Base-by-base conservation (phyloP, 1,140 invertebrate species). In the Pararge aegeria region DNA sequence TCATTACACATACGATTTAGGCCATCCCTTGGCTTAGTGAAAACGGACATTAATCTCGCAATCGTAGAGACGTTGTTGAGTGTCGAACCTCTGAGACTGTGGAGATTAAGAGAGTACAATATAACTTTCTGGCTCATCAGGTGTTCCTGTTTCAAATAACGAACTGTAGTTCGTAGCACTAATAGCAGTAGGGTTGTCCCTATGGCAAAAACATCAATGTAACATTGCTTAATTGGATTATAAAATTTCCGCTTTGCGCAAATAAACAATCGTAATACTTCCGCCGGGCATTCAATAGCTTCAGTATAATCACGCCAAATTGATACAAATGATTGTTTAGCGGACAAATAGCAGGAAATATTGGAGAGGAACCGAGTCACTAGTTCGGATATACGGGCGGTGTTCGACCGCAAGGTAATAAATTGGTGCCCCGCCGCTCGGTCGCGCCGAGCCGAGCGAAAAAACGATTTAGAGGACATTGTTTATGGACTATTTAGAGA, bases 261-360 rank as follows among this genome's bases (percentile, higher is more conserved):
- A 42, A 64, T 55, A 50, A 61, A 64, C 53, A 61, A 60, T 59
- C 34, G 55, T 62, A 66, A 66, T 67, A 30, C 56, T 55, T 56
- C 56, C 56, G 53, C 52, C 30, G 66, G 57, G 64, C 42, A 66
- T 61, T 70, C 64, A 70, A 74, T 70, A 67, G 74, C 70, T 77
- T 34, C 62, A 54, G 49, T 60, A 70, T 66, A 61, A 69, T 64
- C 44, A 18, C 21, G 40, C 49, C 58, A 74, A 78, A 78, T 76
- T 76, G 76, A 76, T 68, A 76, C 71, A 79, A 74, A 79, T 65
- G 69, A 70, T 70, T 76, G 62, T 69, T 68, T 74, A 65, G 46
- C 51, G 53, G 67, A 72, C 73, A 74, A 74, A 74, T 69, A 55
- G 61, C 64, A 61, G 67, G 64, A 70, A 70, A 70, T 71, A 64